Percentiles rank a stretch among this genome's conserved stretches.
These are phyloP conservation scores for Poecilia latipinna DNA, from an alignment of 2,113 vertebrate genomes.

Conservation along the genomic window DNA sequence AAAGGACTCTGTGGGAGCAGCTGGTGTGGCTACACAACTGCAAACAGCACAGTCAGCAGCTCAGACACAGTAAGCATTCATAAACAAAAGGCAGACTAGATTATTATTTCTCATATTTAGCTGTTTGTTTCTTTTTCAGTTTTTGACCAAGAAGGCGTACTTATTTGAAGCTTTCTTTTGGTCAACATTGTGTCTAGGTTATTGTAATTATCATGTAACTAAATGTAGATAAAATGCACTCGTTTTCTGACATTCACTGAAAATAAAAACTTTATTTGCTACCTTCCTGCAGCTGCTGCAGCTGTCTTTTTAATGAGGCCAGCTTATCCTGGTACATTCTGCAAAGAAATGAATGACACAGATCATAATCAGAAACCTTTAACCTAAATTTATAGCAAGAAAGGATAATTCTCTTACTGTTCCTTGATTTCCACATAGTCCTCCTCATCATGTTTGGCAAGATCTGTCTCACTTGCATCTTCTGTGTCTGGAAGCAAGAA, in stretches of 20 bases:
- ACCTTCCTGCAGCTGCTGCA: slow-evolving; percentile 98
- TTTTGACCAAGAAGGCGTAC: no score
- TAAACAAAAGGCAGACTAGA: slow-evolving; percentile 18
- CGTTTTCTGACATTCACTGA: background rate
- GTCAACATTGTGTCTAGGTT: background rate
- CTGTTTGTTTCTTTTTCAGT: background rate
- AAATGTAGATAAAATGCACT: slow-evolving; percentile 5
- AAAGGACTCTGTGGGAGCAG: background rate
- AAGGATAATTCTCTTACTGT: slow-evolving; percentile 84
- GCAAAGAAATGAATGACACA: slow-evolving; percentile 30
- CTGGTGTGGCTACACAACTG: background rate
- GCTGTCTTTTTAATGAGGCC: slow-evolving; percentile 93
- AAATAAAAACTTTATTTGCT: background rate
- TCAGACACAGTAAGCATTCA: background rate
- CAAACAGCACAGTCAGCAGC: slow-evolving; percentile 20
- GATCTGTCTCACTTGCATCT: slow-evolving; percentile 97
- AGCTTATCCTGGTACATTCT: slow-evolving; percentile 99
- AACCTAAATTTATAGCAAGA: background rate
- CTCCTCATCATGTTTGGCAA: slow-evolving; percentile 95
- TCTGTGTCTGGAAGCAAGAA: slow-evolving; percentile 87
- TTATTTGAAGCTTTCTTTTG: background rate
- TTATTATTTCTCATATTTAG: background rate
- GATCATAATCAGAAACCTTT: background rate
- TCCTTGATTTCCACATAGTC: slow-evolving; percentile 99
- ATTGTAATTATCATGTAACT: slow-evolving; percentile 1